A percentile compares a stretch with the other conserved stretches of the same genome.
phyloP scores from a whole-genome alignment of 2,888 invertebrate genomes.

The Empis stercorea region DNA sequence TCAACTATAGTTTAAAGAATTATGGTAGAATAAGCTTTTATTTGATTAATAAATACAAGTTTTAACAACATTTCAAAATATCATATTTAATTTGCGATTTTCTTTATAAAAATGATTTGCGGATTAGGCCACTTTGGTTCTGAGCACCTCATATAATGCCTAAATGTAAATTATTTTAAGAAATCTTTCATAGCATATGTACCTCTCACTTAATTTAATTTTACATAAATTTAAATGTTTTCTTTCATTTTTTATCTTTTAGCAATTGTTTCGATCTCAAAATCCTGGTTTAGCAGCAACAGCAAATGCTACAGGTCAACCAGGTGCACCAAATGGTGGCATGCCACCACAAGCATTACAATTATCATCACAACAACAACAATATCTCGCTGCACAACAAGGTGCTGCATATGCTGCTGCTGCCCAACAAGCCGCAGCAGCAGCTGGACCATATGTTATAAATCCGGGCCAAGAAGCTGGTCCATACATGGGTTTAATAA shows the following conservation, averaged over 20 bases:
- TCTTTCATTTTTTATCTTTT: conserved; percentile 8
- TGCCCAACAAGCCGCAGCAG: conserved; percentile 61
- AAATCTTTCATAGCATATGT: too few relatives aligned
- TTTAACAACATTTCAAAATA: too few relatives aligned
- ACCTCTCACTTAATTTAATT: too few relatives aligned
- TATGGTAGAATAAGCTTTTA: too few relatives aligned
- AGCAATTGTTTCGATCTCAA: conserved; percentile 85
- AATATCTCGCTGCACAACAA: conserved; percentile 64
- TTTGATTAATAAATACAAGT: too few relatives aligned
- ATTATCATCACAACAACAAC: conserved; percentile 58
- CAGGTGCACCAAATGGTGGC: conserved; percentile 52
- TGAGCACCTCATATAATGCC: too few relatives aligned
- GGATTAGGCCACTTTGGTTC: too few relatives aligned
- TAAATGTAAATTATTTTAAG: too few relatives aligned
- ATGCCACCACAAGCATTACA: conserved; percentile 61
- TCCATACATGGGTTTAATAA: conserved; percentile 74
- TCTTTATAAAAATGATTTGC: too few relatives aligned
- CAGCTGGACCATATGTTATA: conserved; percentile 70
- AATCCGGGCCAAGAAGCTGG: conserved; percentile 62
- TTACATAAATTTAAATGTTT: background rate
- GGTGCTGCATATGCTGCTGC: conserved; percentile 43
- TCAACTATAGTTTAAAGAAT: too few relatives aligned
- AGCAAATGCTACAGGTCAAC: conserved; percentile 31
- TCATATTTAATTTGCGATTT: too few relatives aligned
- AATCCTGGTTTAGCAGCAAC: conserved; percentile 57